A percentile compares a stretch with the other conserved stretches of the same genome.
Evolutionary conservation across 2,888 invertebrate species (phyloP).

Genomic region (Pristionchus maxplancki): DNA sequence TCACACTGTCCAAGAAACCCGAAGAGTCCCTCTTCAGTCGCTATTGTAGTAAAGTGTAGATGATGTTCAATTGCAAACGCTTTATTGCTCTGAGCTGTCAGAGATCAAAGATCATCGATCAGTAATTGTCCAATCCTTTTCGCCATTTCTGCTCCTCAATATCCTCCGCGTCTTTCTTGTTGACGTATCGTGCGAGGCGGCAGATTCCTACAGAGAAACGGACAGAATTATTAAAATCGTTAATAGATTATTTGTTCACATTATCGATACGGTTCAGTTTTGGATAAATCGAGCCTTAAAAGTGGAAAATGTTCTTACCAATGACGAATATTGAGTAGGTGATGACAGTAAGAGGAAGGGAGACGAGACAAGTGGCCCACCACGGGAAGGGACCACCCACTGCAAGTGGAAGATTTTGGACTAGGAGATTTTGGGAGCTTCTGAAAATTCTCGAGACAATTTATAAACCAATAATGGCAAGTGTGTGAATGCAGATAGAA

Average conservation of each 20-base stretch:
- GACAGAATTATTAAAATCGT: background rate
- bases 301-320: background rate
- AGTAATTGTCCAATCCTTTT: background rate
- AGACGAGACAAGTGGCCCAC: background rate
- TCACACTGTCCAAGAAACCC: background rate
- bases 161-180: background rate
- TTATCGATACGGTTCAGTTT: background rate
- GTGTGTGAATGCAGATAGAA: too few species aligned
- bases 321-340: background rate
- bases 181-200: background rate
- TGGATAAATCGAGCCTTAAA: background rate
- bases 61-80: background rate
- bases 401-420: background rate
- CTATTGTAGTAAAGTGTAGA: constrained; percentile 17
- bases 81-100: background rate
- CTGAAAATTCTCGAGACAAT: too few species aligned
- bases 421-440: too few species aligned
- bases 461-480: too few species aligned
- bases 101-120: background rate
- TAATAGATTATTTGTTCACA: too few species aligned
- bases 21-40: background rate
- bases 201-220: background rate
- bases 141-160: background rate
- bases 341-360: background rate
- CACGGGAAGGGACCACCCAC: background rate